phyloP scores from a whole-genome alignment of 2,797 vertebrate genomes.

The Rachycentron canadum region DNA sequence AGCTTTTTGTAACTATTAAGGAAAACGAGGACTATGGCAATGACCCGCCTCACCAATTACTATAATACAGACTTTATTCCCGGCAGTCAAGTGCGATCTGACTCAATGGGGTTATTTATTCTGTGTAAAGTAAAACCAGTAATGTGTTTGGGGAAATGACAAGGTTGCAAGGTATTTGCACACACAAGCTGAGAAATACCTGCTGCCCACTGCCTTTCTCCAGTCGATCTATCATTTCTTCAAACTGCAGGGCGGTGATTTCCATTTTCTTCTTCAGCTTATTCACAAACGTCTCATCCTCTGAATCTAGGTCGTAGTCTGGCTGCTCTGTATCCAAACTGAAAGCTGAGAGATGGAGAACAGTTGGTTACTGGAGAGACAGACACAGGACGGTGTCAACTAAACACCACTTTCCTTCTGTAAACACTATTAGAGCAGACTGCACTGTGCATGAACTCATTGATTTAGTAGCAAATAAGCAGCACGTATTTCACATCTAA shows the following conservation, averaged over 20 bases:
- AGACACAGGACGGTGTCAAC: neutral
- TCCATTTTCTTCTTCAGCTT: slow-evolving; percentile 99
- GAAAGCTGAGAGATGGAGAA: slow-evolving; percentile 88
- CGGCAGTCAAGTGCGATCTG: neutral
- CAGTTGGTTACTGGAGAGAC: slow-evolving; percentile 32
- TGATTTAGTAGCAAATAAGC: neutral
- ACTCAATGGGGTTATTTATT: slow-evolving; percentile 3
- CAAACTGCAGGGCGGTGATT: slow-evolving; percentile 96
- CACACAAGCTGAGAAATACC: slow-evolving; percentile 81
- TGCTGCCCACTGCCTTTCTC: slow-evolving; percentile 99
- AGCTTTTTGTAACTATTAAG: neutral
- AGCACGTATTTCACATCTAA: neutral
- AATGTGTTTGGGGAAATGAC: slow-evolving; percentile 16
- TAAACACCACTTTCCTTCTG: slow-evolving; percentile 12
- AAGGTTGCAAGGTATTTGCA: neutral
- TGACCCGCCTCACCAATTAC: neutral
- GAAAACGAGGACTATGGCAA: neutral
- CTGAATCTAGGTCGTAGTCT: slow-evolving; percentile 98
- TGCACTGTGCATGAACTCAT: neutral
- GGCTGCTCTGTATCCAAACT: slow-evolving; percentile 99
- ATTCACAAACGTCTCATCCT: slow-evolving; percentile 98
- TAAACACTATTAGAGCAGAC: neutral
- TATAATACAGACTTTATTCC: slow-evolving; percentile 7
- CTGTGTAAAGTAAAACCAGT: slow-evolving; percentile 15
- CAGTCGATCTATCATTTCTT: slow-evolving; percentile 98